These are phyloP conservation scores for Octonoba sinensis DNA, from an alignment of 2,888 invertebrate species.

Conservation along the genomic window DNA sequence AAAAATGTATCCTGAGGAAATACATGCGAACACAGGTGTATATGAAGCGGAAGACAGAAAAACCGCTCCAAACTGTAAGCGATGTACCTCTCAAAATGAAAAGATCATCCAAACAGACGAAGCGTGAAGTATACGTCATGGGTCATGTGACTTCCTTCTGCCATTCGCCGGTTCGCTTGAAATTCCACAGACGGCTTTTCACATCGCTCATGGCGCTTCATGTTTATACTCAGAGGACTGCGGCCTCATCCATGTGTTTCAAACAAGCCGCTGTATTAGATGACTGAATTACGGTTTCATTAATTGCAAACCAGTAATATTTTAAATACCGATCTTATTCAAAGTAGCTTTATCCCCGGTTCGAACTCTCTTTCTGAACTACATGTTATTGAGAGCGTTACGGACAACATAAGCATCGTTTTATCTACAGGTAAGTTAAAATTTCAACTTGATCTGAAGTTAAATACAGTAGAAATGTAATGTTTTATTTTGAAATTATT, in stretches of 20 bases:
- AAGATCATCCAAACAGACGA: conserved; percentile 18
- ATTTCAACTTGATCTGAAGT: background rate
- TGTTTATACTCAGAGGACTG: conserved; percentile 14
- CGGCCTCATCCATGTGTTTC: conserved; percentile 13
- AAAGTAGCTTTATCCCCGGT: too few relatives aligned
- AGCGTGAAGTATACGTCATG: conserved; percentile 50
- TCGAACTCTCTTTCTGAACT: conserved; percentile 13
- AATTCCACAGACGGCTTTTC: conserved; percentile 20
- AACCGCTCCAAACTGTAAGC: too few relatives aligned
- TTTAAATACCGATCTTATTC: too few relatives aligned
- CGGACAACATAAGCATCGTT: conserved; percentile 4
- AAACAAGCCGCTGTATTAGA: too few relatives aligned
- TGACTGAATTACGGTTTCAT: too few relatives aligned
- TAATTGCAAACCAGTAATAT: too few relatives aligned
- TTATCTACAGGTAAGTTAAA: conserved; percentile 39
- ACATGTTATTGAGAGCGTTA: conserved; percentile 61
- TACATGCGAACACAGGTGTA: too few relatives aligned
- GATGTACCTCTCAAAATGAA: too few relatives aligned
- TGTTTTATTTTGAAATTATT: too few relatives aligned
- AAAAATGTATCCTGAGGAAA: too few relatives aligned
- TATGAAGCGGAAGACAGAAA: too few relatives aligned
- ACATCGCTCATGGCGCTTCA: background rate
- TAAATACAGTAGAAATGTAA: too few relatives aligned
- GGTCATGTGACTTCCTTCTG: conserved; percentile 32
- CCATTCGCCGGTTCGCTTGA: conserved; percentile 26